Conservation (phyloP, 2,113 vertebrate genomes). For the Stictonetta naevosa region DNA sequence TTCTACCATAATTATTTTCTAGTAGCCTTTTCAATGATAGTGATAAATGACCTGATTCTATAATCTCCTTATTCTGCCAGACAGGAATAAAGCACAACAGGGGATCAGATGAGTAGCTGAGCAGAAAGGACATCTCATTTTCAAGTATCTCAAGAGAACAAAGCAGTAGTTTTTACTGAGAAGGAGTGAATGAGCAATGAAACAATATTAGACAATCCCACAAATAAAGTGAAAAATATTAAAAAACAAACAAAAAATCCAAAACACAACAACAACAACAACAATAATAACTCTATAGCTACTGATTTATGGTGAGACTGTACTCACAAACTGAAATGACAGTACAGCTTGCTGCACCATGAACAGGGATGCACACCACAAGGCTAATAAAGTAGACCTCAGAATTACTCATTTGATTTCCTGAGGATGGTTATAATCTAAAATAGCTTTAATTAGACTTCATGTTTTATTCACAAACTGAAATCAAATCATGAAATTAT, state of each 20-base stretch:
- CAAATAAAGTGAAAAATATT: background rate
- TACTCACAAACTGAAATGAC: background rate
- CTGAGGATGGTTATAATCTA: conserved; percentile 3
- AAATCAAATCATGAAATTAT: conserved; percentile 39
- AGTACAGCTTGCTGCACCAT: background rate
- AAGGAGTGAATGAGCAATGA: background rate
- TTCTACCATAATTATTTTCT: background rate
- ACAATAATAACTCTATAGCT: background rate
- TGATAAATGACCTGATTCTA: background rate
- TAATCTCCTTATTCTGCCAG: background rate
- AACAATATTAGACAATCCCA: background rate
- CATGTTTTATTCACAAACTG: conserved; percentile 1
- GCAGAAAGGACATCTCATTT: background rate
- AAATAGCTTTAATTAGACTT: conserved; percentile 54
- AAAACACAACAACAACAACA: background rate
- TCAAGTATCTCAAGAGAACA: background rate
- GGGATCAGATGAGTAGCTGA: background rate
- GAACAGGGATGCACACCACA: background rate
- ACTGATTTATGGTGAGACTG: background rate
- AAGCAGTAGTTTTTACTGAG: background rate
- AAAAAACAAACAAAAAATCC: background rate
- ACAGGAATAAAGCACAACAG: background rate
- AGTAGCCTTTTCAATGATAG: background rate
- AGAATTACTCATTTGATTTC: background rate
- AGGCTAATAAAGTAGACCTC: background rate